phyloP scores from a whole-genome alignment of 2,113 vertebrate genomes.

The Pseudopodoces humilis region DNA sequence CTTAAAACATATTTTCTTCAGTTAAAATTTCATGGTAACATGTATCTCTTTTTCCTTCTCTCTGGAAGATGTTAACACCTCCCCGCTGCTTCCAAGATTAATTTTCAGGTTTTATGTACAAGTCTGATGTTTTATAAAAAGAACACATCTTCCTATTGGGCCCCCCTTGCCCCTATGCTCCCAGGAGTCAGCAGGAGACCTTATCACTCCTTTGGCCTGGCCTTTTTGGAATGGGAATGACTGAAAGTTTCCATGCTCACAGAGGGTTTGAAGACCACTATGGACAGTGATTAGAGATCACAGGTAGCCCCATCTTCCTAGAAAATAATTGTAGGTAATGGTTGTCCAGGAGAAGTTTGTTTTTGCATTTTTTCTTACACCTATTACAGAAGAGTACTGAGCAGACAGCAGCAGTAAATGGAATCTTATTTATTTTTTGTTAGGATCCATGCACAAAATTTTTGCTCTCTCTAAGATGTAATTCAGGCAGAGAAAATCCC shows the following conservation, averaged over 20 bases:
- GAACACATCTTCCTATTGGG: background rate
- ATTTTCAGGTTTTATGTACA: background rate
- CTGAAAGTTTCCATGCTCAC: background rate
- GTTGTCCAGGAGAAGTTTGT: background rate
- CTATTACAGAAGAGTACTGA: background rate
- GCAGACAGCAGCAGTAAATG: background rate
- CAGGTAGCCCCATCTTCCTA: background rate
- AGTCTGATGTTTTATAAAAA: background rate
- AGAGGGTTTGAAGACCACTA: background rate
- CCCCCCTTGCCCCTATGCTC: rapidly evolving
- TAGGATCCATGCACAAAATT: background rate
- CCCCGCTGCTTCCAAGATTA: background rate
- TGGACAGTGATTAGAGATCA: background rate
- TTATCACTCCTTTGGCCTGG: background rate
- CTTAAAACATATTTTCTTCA: background rate
- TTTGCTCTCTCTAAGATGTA: background rate
- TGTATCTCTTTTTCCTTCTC: background rate
- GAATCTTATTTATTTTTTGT: background rate
- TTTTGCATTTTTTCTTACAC: background rate
- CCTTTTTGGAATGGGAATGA: background rate
- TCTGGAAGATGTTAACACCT: background rate
- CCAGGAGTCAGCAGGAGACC: background rate
- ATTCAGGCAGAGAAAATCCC: background rate
- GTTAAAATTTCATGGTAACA: background rate
- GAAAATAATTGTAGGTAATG: background rate